Evolutionary conservation across 2,797 vertebrate genomes (phyloP), one percentile per base, ranked within the genome.

Genomic region (Capromys pilorides): DNA sequence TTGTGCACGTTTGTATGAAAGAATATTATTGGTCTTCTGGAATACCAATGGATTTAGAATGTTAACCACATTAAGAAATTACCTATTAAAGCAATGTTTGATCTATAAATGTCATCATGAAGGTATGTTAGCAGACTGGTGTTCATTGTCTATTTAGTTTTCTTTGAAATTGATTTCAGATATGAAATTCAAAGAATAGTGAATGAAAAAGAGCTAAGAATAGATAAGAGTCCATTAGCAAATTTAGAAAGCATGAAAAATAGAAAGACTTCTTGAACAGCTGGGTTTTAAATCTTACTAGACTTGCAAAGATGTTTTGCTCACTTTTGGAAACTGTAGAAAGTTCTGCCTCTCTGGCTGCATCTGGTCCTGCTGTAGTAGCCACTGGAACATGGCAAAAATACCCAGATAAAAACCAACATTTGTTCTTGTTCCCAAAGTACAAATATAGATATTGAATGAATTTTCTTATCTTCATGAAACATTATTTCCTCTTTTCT

Each of bases 401-500:
- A 96, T 88, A 96, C 73, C 79, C 89, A 62, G 77, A 93, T 94
- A 95, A 75, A 81, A 96, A 96, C 73, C 86, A 80, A 78, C 75
- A 84, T 66, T 88, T 89, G 69, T 62, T 7, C 92, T 95, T 88
- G 54, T 75, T 95, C 83, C 69, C 0, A 39, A 96, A 88, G 39
- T 92, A 96, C 88, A 92, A 22, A 80, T 92, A 95, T 62, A 83
- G 78, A 94, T 94, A 85, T 82, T 96, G 96, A 97, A 97, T 97
- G 89, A 95, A 97, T 97, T 96, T 98, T 97, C 85, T 89, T 97
- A 67, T 92, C 92, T 97, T 86, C 86, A 85, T 6, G 19, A 90
- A 87, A 94, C 71, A 91, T 45, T 86, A 26, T 87, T 85, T 81
- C 59, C 14, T 39, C 4, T 9, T 0, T 22, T 5, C n/a, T 4